These are phyloP conservation scores for Trogon melanurus DNA, from an alignment of 2,113 vertebrate species.

Conservation along the genomic window DNA sequence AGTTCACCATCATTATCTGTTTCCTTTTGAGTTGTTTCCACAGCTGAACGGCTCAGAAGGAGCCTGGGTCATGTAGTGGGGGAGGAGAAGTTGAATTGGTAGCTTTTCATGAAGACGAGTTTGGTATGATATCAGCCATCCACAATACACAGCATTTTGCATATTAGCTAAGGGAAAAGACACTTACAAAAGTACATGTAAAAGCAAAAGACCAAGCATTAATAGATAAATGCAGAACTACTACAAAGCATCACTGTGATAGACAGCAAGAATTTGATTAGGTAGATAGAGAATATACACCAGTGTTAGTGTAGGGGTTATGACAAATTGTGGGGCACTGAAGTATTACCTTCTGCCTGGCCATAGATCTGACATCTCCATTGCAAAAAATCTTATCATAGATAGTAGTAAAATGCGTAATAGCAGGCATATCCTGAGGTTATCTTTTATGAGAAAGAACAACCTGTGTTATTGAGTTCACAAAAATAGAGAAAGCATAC, in stretches of 20 bases:
- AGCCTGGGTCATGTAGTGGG: neutral
- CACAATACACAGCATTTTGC: neutral
- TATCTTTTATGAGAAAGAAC: neutral
- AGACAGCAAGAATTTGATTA: neutral
- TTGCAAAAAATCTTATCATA: neutral
- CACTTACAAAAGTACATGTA: neutral
- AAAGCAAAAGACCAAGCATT: neutral
- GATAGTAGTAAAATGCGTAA: neutral
- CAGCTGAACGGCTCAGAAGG: neutral
- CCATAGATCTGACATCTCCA: neutral
- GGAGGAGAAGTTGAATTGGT: neutral
- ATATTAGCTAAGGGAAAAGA: neutral
- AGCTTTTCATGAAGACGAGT: neutral
- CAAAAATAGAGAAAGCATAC: neutral
- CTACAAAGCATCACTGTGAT: neutral
- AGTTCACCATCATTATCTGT: neutral
- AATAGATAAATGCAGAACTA: neutral
- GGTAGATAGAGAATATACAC: neutral
- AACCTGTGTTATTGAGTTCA: neutral
- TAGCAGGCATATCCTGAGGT: neutral
- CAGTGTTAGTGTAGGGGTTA: neutral
- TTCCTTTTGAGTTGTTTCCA: neutral
- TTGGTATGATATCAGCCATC: neutral
- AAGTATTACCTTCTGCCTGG: neutral
- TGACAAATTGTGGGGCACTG: neutral